These are phyloP conservation scores for Caenorhabditis parvicauda DNA, from an alignment of 2,888 invertebrate genomes.

Conservation along the genomic window DNA sequence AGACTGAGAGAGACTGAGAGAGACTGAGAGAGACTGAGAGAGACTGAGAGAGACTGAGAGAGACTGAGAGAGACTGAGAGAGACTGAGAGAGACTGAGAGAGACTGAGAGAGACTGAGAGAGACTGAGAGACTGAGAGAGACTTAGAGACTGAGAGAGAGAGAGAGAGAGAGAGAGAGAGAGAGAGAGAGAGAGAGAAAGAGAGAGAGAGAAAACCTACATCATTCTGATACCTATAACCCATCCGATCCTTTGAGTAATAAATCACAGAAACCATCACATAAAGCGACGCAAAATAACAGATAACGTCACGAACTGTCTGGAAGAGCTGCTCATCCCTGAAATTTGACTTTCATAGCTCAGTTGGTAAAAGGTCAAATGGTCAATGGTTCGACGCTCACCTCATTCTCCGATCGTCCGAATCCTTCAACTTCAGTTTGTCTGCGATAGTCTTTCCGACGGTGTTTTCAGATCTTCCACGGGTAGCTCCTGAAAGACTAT, in stretches of 20 bases:
- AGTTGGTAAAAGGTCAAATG: background rate
- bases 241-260: conserved; percentile 34
- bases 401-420: conserved; percentile 34
- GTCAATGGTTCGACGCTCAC: background rate
- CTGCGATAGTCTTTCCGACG: conserved; percentile 29
- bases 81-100: too few species aligned
- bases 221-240: conserved; percentile 44
- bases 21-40: too few species aligned
- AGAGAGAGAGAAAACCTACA: too few species aligned
- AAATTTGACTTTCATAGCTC: background rate
- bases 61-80: too few species aligned
- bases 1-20: too few species aligned
- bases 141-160: too few species aligned
- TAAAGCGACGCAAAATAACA: conserved; percentile 34
- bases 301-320: conserved; percentile 37
- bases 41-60: too few species aligned
- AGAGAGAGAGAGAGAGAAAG: too few species aligned
- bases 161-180: too few species aligned
- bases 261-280: conserved; percentile 40
- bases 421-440: conserved; percentile 27
- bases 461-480: conserved; percentile 17
- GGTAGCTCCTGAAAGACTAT: conserved; percentile 16
- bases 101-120: too few species aligned
- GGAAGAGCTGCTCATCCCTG: conserved; percentile 33
- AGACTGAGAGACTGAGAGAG: too few species aligned